Evolutionary conservation across 35 echinoderm and acorn worm genomes (phyloP).

Genomic region (Ophiothrix spiculata): DNA sequence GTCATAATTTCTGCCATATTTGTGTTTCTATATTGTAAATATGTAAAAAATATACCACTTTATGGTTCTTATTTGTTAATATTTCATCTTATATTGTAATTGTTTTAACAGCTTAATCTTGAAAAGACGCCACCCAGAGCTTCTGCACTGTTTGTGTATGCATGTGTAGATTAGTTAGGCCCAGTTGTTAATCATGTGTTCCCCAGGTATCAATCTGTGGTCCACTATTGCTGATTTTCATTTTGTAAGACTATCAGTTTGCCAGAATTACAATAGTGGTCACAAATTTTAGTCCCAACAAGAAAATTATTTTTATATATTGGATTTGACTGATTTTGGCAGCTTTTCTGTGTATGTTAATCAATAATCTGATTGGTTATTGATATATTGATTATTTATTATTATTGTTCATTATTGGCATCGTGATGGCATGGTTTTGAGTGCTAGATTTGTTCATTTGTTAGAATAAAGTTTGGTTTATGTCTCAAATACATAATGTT

Average conservation of each 20-base stretch:
- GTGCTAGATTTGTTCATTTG: background rate
- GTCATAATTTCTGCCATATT: too few relatives aligned
- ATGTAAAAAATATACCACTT: background rate
- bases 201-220: background rate
- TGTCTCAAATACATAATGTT: background rate
- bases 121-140: background rate
- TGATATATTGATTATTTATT: background rate
- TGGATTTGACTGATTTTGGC: constrained; percentile 6
- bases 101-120: background rate
- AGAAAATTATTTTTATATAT: constrained; percentile 1
- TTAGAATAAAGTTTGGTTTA: background rate
- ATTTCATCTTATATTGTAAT: too few relatives aligned
- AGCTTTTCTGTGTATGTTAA: constrained; percentile 2
- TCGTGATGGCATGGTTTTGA: constrained; percentile 3
- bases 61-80: background rate
- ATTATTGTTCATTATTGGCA: background rate
- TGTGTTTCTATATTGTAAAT: too few relatives aligned
- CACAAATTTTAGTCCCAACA: background rate
- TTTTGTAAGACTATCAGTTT: background rate
- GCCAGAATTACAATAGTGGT: background rate
- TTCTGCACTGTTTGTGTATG: background rate
- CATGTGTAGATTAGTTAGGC: background rate
- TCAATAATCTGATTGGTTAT: background rate
- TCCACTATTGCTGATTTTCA: background rate
- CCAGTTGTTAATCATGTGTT: too few relatives aligned